Base-by-base conservation (phyloP, 2,113 vertebrate species). In the Scophthalmus maximus region DNA sequence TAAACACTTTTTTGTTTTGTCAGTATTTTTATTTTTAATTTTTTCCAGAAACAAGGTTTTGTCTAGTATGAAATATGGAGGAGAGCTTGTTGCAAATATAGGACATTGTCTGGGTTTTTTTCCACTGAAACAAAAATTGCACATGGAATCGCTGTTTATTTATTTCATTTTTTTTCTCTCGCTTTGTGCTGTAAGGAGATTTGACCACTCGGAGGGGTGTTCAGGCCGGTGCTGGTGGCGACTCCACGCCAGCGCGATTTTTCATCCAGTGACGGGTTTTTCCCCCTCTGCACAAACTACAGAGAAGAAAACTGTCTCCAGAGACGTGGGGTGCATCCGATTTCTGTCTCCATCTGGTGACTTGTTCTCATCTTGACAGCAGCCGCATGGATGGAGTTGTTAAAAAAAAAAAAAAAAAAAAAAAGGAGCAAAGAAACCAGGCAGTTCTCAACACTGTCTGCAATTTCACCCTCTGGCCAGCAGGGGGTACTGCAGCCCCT, bases 101-200 rank as follows among this genome's bases (percentile, higher is more conserved):
- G 68, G 76, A 89, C 85, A 69, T 84, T 83, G 82, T 76, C 73
- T 79, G 81, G n/a, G n/a, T n/a, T n/a, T n/a, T 87, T 88, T 91
- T 87, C 81, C 81, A 84, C 64, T 46, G 76, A 63, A 81, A 78
- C 49, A 53, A 85, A 53, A 85, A 76, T 87, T 91, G 87, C 84
- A 91, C 87, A 90, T 62, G 62, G 32, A 83, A 85, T 80, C 29
- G 66, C 56, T 86, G 82, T 71, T 81, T 52, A 77, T 72, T n/a
- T n/a, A n/a, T n/a, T n/a, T n/a, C n/a, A n/a, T n/a, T n/a, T n/a
- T n/a, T n/a, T 46, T 46, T 34, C 8, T 46, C 42, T 46, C n/a
- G 67, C 78, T 82, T 81, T 73, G 76, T 81, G 86, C 86, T 85
- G 73, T 70, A 65, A 82, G 66, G 82, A 83, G 69, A 81, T 87